These are phyloP conservation scores for Celastrina argiolus DNA, from an alignment of 2,888 invertebrate genomes.

Conservation along the genomic window DNA sequence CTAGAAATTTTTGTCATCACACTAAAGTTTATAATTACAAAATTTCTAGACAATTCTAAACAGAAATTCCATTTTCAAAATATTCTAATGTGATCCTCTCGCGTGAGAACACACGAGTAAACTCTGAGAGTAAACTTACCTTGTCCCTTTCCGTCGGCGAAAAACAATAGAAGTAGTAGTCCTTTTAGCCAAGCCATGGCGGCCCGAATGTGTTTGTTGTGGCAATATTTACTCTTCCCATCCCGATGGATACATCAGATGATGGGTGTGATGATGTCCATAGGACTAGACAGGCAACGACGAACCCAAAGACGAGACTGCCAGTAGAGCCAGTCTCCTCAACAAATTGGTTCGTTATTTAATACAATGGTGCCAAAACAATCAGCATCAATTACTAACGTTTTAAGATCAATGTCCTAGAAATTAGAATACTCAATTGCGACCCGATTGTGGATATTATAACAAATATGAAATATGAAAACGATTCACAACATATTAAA, in stretches of 20 bases:
- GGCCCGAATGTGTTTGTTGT: conserved; percentile 57
- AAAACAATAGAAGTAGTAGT: conserved; percentile 60
- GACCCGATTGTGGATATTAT: background rate
- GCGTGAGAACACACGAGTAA: background rate
- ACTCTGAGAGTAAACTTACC: no score
- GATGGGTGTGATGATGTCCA: background rate
- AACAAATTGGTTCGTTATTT: conserved; percentile 49
- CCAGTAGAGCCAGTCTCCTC: conserved; percentile 33
- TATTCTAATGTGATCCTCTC: background rate
- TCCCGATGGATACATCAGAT: conserved; percentile 45
- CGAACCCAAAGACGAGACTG: conserved; percentile 49
- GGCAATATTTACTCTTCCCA: conserved; percentile 62
- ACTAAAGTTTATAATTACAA: background rate
- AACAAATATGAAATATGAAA: background rate
- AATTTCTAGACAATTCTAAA: background rate
- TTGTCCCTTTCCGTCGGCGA: conserved; percentile 49
- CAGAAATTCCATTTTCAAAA: background rate
- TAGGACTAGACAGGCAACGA: conserved; percentile 17
- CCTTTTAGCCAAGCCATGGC: conserved; percentile 65
- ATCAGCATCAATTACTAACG: conserved; percentile 56
- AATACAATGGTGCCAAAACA: conserved; percentile 64
- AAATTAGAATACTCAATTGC: background rate
- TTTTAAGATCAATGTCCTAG: conserved; percentile 38
- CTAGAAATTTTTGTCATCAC: background rate
- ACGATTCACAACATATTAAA: no score